Percentiles rank a stretch among this genome's conserved stretches.
Evolutionary conservation across 2,888 invertebrate genomes (phyloP).

Genomic region (Synergus japonicus): DNA sequence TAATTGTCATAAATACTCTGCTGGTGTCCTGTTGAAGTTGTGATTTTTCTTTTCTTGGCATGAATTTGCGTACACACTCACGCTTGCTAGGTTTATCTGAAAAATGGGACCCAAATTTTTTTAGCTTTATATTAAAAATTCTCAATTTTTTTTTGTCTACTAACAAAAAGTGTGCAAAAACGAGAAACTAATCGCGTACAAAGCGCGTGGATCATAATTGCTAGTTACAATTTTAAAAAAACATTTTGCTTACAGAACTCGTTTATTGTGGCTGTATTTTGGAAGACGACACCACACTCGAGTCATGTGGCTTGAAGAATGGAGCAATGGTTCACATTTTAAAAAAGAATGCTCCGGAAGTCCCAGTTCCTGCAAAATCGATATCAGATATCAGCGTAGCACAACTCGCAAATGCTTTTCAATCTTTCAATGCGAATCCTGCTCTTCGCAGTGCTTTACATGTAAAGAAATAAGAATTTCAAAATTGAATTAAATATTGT

Average conservation of each 20-base stretch:
- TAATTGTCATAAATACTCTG: no score
- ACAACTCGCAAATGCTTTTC: conserved; percentile 82
- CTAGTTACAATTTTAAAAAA: neutral
- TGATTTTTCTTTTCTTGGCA: no score
- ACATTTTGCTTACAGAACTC: conserved; percentile 78
- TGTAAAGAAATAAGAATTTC: conserved; percentile 73
- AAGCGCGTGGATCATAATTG: no score
- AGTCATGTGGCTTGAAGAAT: conserved; percentile 81
- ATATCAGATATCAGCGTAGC: conserved; percentile 82
- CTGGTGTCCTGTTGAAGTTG: no score
- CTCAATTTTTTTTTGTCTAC: no score
- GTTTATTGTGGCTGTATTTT: conserved; percentile 86
- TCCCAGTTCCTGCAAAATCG: conserved; percentile 76
- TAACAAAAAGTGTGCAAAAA: no score
- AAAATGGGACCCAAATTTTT: no score
- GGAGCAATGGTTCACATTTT: conserved; percentile 81
- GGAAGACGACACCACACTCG: conserved; percentile 82
- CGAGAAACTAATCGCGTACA: no score
- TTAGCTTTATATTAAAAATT: no score
- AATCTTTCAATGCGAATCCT: conserved; percentile 81
- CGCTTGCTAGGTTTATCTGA: no score
- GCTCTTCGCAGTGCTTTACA: conserved; percentile 84
- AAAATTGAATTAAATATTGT: neutral
- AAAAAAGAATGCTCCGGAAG: conserved; percentile 73
- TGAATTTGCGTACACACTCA: no score